Conservation (phyloP, 2,797 vertebrate species). For the Momotus momota region DNA sequence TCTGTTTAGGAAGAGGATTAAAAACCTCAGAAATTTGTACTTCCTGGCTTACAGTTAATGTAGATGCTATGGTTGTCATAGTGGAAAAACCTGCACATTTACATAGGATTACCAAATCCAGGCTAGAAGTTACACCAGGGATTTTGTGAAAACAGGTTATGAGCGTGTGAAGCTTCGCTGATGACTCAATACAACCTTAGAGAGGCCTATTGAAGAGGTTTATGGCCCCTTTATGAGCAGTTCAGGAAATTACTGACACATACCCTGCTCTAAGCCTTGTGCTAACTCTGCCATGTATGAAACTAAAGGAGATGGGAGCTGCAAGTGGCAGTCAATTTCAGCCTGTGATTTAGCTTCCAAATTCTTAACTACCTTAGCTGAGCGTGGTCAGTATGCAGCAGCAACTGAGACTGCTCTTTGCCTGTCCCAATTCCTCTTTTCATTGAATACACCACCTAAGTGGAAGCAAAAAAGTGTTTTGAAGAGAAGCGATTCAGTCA, state of each 20-base stretch:
- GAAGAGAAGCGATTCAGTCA: not conserved
- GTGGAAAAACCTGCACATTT: not conserved
- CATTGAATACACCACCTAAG: not conserved
- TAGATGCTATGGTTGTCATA: not conserved
- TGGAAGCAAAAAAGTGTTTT: not conserved
- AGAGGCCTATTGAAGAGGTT: not conserved
- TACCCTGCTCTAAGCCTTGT: not conserved
- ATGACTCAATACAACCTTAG: not conserved
- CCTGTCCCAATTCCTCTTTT: not conserved
- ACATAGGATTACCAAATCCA: not conserved
- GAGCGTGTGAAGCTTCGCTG: not conserved
- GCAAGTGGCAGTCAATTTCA: not conserved
- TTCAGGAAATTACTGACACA: fast-evolving
- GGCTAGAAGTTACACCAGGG: not conserved
- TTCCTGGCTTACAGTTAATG: not conserved
- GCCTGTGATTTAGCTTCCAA: not conserved
- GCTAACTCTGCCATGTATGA: not conserved
- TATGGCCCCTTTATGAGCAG: not conserved
- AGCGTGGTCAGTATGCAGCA: not conserved
- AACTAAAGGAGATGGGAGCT: not conserved
- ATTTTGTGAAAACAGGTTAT: not conserved
- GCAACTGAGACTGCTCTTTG: not conserved
- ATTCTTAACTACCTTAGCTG: not conserved
- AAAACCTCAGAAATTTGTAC: not conserved
- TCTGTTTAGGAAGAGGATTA: not conserved